phyloP scores from a whole-genome alignment of 1,140 invertebrate species.

The Magallana angulata region DNA sequence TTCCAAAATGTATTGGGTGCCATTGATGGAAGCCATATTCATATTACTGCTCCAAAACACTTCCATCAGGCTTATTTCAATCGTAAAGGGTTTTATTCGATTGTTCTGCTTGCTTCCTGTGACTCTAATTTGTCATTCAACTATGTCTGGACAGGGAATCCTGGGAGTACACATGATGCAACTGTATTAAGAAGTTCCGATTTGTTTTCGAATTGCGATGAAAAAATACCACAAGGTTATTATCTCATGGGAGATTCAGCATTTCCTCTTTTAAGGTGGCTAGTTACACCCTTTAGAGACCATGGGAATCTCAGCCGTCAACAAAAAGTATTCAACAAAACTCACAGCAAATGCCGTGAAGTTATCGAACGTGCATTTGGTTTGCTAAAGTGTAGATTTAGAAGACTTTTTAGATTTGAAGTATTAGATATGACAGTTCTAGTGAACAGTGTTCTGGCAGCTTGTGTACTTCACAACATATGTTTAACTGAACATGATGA shows the following conservation, averaged over 20 bases:
- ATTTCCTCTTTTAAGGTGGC: constrained; percentile 34
- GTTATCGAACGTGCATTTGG: constrained; percentile 42
- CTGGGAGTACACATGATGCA: constrained; percentile 32
- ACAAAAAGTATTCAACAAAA: constrained; percentile 31
- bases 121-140: too few relatives aligned
- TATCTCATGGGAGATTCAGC: constrained; percentile 31
- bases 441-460: constrained; percentile 6
- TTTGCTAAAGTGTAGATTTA: constrained; percentile 43
- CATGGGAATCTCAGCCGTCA: constrained; percentile 19
- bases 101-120: too few relatives aligned
- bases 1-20: constrained; percentile 28
- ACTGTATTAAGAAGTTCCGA: constrained; percentile 32
- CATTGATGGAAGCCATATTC: constrained; percentile 34
- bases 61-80: constrained; percentile 29
- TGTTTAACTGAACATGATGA: constrained; percentile 15
- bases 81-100: constrained; percentile 38
- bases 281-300: constrained; percentile 40
- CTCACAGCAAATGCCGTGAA: constrained; percentile 2
- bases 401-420: constrained; percentile 41
- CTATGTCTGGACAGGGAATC: constrained; percentile 43
- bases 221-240: constrained; percentile 27
- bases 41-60: constrained; percentile 14
- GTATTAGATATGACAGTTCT: constrained; percentile 7
- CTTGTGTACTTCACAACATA: constrained; percentile 41
- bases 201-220: constrained; percentile 13